Base-by-base conservation (phyloP, 2,888 invertebrate genomes). In the Linnaemya vulpina region DNA sequence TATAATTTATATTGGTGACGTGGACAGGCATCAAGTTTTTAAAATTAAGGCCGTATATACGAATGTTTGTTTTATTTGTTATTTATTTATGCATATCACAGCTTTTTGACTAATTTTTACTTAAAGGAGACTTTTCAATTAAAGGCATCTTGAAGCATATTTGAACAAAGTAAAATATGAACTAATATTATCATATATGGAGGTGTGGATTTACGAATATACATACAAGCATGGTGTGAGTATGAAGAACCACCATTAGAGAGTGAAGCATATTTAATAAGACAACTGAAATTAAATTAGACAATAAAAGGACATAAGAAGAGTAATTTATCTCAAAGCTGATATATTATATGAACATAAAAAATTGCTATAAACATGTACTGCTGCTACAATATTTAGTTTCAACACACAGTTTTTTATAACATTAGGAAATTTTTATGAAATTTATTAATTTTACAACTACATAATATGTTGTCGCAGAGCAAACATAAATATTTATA, bases 401-500 rank as follows among this genome's bases (percentile, higher is more conserved):
- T 10, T 35, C 49, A 60, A 46, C n/a, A 71, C 46, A 20, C 35
- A 3, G 22, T 63, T n/a, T 65, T 73, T 80, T 67, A 74, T 11
- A 51, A 73, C 65, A 40, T 55, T 13, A 55, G 35, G 11, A 46
- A 63, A 15, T 5, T 77, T 68, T 38, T 17, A 55, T 17, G 5
- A n/a, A 49, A 13, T 30, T 25, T 67, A 43, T 65, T 55, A 35
- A 55, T 67, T 46, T 49, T 67, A 35, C 58, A 67, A 62, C 5
- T 38, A 46, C 8, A 22, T 30, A 30, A 3, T 30, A 51, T 43
- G n/a, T 67, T 46, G 17, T 17, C 1, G 38, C n/a, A 71, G 53
- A 62, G 13, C 30, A 53, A 71, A 60, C 38, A 68, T 68, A 77
- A 78, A 78, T 53, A 70, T 75, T 63, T 15, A 63, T 53, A 43